Evolutionary conservation across 1,140 invertebrate species (phyloP), one percentile per base, ranked within the genome.

Genomic region (Pseudomyrmex sp.): DNA sequence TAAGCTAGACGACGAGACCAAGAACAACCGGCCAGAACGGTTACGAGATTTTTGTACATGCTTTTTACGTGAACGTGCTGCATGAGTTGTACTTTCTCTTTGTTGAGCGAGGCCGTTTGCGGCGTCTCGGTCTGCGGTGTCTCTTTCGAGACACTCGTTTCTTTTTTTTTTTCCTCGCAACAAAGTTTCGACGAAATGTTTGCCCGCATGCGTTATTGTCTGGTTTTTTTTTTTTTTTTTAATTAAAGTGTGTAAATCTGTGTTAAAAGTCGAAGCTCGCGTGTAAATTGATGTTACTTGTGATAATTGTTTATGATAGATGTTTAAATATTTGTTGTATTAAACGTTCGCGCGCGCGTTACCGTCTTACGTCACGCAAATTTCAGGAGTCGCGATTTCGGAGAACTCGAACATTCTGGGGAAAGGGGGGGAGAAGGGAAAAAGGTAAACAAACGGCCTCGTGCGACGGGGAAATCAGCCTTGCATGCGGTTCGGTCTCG

Each of bases 1-100:
- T 97, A 95, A 95, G 95, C 85, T 63, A 65, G 56, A 50, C 26
- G 2, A 23, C 52, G 61, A 50, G 61, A 50, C 44, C 66, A 35
- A 5, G 5, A 35, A 35, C 35, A 5, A 0, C 35, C 35, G 35
- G 5, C 35, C 12, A 74, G 35, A 65, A 86, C 69, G 59, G 52
- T 86, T 35, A 52, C 65, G 63, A 58, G 26, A 89, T 83, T 88
- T 82, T 72, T 35, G 4, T 35, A 35, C 35, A 80, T 79, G 87
- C 77, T 87, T 35, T 35, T 87, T 75, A 61, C 66, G 84, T 79
- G 56, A 83, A 85, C 62, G 73, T 88, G 86, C 18, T 88, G 87
- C 86, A 89, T 88, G 87, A 83, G 77, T 85, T 80, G 87, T 88
- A 79, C 73, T 26, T 72, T 79, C 58, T 88, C 82, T 52, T 56